Evolutionary conservation across 2,113 vertebrate species (phyloP).

Genomic region (Emydura subglobosa): DNA sequence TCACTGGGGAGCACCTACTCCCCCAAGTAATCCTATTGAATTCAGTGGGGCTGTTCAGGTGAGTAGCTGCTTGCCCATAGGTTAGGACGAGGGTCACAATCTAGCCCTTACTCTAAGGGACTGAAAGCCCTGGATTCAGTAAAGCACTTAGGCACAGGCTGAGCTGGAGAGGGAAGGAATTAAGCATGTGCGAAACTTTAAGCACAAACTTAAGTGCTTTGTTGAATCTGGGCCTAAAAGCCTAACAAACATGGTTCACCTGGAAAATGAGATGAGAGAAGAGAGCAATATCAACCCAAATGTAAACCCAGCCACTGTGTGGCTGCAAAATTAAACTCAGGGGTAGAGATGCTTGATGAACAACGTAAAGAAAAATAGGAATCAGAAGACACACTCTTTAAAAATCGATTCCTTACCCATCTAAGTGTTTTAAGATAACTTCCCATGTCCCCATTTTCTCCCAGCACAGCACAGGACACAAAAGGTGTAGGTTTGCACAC

Average conservation of each 20-base stretch:
- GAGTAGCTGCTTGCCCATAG: neutral
- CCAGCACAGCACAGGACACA: neutral
- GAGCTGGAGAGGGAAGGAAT: neutral
- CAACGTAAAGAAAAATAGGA: neutral
- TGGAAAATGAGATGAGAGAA: neutral
- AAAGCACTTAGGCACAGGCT: neutral
- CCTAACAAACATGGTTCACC: rapidly evolving
- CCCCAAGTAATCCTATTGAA: neutral
- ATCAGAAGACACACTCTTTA: neutral
- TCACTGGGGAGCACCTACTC: neutral
- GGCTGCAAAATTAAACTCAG: neutral
- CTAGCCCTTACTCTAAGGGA: rapidly evolving
- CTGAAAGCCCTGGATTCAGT: neutral
- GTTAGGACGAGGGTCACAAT: neutral
- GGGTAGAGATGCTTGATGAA: neutral
- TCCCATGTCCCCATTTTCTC: neutral
- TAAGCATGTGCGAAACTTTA: neutral
- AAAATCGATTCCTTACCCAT: neutral
- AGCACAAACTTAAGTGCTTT: neutral
- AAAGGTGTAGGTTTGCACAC: neutral
- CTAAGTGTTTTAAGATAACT: neutral
- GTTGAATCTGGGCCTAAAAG: neutral
- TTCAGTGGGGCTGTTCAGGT: neutral
- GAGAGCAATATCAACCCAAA: neutral
- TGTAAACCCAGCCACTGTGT: neutral